Evolutionary conservation across 2,797 vertebrate species (phyloP), one percentile per base, ranked within the genome.

Genomic region (Dallia pectoralis): DNA sequence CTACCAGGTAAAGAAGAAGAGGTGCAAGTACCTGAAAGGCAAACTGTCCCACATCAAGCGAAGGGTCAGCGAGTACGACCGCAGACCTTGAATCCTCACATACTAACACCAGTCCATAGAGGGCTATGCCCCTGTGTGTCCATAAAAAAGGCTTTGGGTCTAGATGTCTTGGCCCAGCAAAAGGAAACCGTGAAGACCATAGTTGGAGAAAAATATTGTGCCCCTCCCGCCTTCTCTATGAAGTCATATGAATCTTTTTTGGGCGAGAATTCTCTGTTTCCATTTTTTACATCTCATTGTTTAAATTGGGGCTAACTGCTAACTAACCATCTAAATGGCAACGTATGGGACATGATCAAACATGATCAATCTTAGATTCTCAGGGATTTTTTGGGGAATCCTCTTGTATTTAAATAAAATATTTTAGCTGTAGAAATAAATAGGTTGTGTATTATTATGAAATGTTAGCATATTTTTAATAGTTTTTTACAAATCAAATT

Each of bases 31-130:
- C 69, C 90, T 97, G 62, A 89, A 93, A 81, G 87, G 88, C 73
- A 97, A 94, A 85, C 89, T 97, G 72, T 94, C 95, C 0, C 93
- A 97, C 81, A 93, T 97, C 87, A 97, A 97, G 88, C 92, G 77
- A 77, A 95, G 91, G 92, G 94, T 97, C 85, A 92, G 88, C 14
- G 92, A 96, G 59, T 97, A 96, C 11, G 96, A 97, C 73, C 86
- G 73, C 11, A 84, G 93, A 63, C 85, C 86, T 0, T 94, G 81
- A 93, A 66, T 12, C 71, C 53, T 73, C 59, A 69, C 30, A 44
- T 61, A 53, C 36, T 62, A 19, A 71, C 67, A 11, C 65, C 8
- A 25, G 67, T 63, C 29, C 61, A 63, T 27, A 27, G 16, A 14
- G 5, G 44, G 30, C 67, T 68, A 25, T 16, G 22, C 47, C 44